Evolutionary conservation across 2,888 invertebrate genomes (phyloP), one percentile per base, ranked within the genome.

Genomic region (Agrotis clavis): DNA sequence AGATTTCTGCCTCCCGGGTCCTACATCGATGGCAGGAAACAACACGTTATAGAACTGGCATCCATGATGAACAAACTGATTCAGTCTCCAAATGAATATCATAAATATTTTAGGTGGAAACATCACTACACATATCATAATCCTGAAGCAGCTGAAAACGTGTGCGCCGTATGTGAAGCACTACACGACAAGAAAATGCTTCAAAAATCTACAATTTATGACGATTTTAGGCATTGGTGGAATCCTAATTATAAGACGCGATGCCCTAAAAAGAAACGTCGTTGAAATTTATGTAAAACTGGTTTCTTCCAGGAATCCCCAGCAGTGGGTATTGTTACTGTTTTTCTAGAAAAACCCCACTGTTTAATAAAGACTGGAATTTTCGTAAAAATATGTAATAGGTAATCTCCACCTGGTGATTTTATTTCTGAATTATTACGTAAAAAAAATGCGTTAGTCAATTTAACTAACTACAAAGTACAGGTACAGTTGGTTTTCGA

Each of bases 1-100:
- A 96, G 95, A 74, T 96, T 95, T 76, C 91, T 96, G 7, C 95
- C 96, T 2, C 95, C 94, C 0, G 91, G 91, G 0, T 94, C 95
- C 0, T 96, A 95, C 71, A 74, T 96, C 16, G 90, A 95, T 71
- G 93, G 90, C 0, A 82, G 83, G 0, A 84, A 81, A 6, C 77
- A 85, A 4, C 82, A 76, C 1, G 86, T 90, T 0, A 57, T 71
- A 2, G 74, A 90, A 0, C 71, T 95, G 21, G 95, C 95, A 0
- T 76, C 79, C 0, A 82, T 82, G 6, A 93, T 96, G 74, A 86
- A 88, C 18, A 77, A 74, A 0, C 74, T 93, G 5, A 92, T 93
- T 25, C 79, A 74, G 0, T 88, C 88, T 0, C 91, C 91, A 0
- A 80, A 84, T 16, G 67, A 82, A 4, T 96, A 94, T 76, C 86